Percentiles rank a stretch among this genome's conserved stretches.
These are phyloP conservation scores for Plagodis dolabraria DNA, from an alignment of 2,888 invertebrate genomes.

Conservation along the genomic window DNA sequence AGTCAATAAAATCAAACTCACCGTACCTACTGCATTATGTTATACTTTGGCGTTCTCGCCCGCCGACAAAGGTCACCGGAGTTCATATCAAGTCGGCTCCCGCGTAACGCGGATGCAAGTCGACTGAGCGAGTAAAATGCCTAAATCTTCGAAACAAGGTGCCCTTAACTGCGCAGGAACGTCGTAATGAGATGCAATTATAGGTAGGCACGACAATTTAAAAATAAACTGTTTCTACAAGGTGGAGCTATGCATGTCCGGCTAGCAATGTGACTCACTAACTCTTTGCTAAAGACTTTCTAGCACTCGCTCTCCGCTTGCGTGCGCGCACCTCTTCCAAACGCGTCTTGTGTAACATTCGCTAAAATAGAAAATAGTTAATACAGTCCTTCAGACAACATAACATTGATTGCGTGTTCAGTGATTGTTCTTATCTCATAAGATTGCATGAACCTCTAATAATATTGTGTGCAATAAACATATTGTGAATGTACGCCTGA, in stretches of 20 bases:
- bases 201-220: slow-evolving; percentile 53
- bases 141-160: too few species aligned
- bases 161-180: slow-evolving; percentile 59
- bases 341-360: slow-evolving; percentile 68
- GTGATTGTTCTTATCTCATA: slow-evolving; percentile 37
- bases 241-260: slow-evolving; percentile 49
- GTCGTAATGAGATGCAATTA: slow-evolving; percentile 55
- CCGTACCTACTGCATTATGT: too few species aligned
- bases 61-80: too few species aligned
- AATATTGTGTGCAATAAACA: slow-evolving; percentile 35
- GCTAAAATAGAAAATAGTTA: slow-evolving; percentile 75
- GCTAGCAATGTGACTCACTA: slow-evolving; percentile 63
- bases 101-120: too few species aligned
- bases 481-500: slow-evolving; percentile 30
- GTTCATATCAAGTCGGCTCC: too few species aligned
- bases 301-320: slow-evolving; percentile 58
- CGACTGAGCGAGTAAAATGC: too few species aligned
- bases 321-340: slow-evolving; percentile 62
- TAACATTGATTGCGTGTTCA: slow-evolving; percentile 30
- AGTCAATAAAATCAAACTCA: too few species aligned
- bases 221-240: slow-evolving; percentile 55
- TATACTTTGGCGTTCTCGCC: too few species aligned
- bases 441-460: slow-evolving; percentile 35
- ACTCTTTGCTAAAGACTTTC: slow-evolving; percentile 64
- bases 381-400: slow-evolving; percentile 49